Evolutionary conservation across 2,113 vertebrate species (phyloP), one percentile per base, ranked within the genome.

Genomic region (Dromiciops gliroides): DNA sequence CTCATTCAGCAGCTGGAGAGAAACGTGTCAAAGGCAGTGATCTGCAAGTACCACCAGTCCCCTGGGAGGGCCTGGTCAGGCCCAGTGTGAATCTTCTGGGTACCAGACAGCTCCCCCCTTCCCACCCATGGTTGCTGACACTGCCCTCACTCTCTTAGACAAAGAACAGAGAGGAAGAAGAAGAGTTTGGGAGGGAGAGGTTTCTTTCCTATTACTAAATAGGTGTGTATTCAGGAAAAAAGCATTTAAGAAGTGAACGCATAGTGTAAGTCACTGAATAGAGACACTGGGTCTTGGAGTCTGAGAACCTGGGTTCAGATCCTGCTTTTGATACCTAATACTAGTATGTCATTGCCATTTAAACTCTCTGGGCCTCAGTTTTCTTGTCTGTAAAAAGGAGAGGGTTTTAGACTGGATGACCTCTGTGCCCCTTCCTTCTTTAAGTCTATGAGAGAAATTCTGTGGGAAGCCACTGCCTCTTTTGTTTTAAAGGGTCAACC

Each of bases 1-100:
- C 97, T 98, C 97, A 98, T 98, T 98, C 97, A 97, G 98, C 98
- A 98, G 98, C 98, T 91, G 51, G 97, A 98, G 97, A 98, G 98
- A 97, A 97, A 97, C 19, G 93, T 98, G 98, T 98, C 98, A 97
- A 96, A 96, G 98, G 98, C 95, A 97, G 98, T 98, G 97, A 98
- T 98, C 97, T 98, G 98, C 97, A 98, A 95, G 97, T 94, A 94
- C 95, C 2, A 89, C 92, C 93, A 95, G 95, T 97, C 96, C 98
- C 98, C 96, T 98, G 95, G 96, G 96, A 98, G 97, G 97, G 97
- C 98, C 98, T 98, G 97, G 97, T 98, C 97, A 97, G 95, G 97
- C 98, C 97, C 94, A 94, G 95, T 50, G 92, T 91, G 96, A 98
- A 98, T 95, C 97, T 98, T 98, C 90, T 0, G 1, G 31, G 94